Evolutionary conservation across 2,113 vertebrate species (phyloP).

Genomic region (Notechis scutatus): DNA sequence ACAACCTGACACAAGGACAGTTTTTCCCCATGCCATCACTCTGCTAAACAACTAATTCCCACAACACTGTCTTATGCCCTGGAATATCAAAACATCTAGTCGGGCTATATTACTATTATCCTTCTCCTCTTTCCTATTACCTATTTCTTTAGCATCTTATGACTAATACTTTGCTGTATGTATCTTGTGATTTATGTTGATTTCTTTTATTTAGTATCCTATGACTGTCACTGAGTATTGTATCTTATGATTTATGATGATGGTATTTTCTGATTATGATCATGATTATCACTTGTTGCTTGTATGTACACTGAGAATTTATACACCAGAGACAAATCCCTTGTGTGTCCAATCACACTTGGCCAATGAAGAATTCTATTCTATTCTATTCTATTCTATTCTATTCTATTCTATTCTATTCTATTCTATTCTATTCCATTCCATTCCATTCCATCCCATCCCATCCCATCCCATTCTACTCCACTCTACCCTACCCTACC

Average conservation of each 20-base stretch:
- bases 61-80: background rate
- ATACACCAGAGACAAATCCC: background rate
- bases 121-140: background rate
- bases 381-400: too few species aligned
- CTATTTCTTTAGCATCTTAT: background rate
- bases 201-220: background rate
- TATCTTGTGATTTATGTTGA: background rate
- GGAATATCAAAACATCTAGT: background rate
- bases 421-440: too few species aligned
- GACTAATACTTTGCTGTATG: background rate
- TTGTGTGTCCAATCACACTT: background rate
- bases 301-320: background rate
- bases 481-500: too few species aligned
- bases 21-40: too few species aligned
- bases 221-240: background rate
- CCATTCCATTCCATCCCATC: rapidly evolving
- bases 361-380: too few species aligned
- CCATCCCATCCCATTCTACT: rapidly evolving
- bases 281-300: background rate
- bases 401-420: too few species aligned
- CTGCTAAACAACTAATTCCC: too few species aligned
- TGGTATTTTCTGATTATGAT: background rate
- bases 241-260: background rate
- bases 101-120: background rate
- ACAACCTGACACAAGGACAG: too few species aligned